Evolutionary conservation across 2,113 vertebrate species (phyloP), one percentile per base, ranked within the genome.

Genomic region (Solea solea): DNA sequence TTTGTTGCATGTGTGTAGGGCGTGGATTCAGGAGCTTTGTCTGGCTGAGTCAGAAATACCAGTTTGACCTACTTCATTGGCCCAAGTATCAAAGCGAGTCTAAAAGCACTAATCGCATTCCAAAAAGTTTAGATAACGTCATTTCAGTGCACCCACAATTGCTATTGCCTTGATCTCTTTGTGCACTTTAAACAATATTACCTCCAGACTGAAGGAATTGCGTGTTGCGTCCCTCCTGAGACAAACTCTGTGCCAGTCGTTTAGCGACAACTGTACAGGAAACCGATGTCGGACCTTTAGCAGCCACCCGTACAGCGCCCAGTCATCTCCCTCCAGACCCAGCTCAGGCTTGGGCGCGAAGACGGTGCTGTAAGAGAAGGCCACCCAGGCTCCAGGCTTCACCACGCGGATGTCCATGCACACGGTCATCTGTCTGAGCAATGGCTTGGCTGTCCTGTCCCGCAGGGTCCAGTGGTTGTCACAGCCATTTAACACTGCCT

Each of bases 401-500:
- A 93, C 21, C 61, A 93, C 80, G 0, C 83, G 88, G 21, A 94
- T 25, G 49, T 93, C 81, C 7, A 94, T 76, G 6, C 93, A 94
- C 64, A 93, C 82, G 0, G 90, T 94, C 83, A 92, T 79, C 59
- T 88, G 82, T 15, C 41, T 68, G 16, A 93, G 89, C 15, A 42
- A 41, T 0, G 92, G 92, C 27, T 93, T 41, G 6, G 28, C 2
- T 10, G 25, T 2, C 8, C 49, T 21, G 21, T 79, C 83, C 80
- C 82, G 84, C 56, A 94, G 86, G n/a, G 86, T 92, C 94, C 94
- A 94, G 83, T 86, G 76, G 75, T 94, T 89, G 12, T 69, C 44
- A 2, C 94, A 94, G 41, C 86, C 89, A 2, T 82, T 72, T 39
- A 93, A 45, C 5, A 92, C 86, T 0, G 93, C 93, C 39, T 93